Evolutionary conservation across 2,888 invertebrate genomes (phyloP).

Genomic region (Drosophila sordidula): DNA sequence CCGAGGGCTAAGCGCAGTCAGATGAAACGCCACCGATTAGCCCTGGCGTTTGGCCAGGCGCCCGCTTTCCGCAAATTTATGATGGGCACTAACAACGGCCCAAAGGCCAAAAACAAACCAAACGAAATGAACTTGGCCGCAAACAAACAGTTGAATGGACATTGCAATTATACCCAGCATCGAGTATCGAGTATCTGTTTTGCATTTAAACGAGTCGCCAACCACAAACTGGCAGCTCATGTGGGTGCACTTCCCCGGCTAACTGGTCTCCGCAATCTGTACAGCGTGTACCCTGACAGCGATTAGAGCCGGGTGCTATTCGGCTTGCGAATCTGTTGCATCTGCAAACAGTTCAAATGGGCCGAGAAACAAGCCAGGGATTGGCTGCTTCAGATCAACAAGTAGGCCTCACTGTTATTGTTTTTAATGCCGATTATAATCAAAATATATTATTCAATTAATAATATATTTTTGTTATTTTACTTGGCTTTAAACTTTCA

Average conservation of each 20-base stretch:
- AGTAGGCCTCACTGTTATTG: background rate
- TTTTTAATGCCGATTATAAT: background rate
- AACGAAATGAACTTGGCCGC: slow-evolving; percentile 62
- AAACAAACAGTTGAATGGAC: slow-evolving; percentile 75
- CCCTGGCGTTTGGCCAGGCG: slow-evolving; percentile 57
- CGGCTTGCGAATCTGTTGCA: slow-evolving; percentile 15
- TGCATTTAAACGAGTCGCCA: slow-evolving; percentile 25
- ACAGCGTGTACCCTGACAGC: slow-evolving; percentile 32
- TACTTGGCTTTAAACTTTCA: no score
- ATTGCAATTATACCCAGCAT: slow-evolving; percentile 67
- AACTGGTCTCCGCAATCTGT: slow-evolving; percentile 31
- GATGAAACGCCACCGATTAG: slow-evolving; percentile 79
- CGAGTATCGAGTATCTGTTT: slow-evolving; percentile 29
- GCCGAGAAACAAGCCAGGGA: background rate
- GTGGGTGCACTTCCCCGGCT: slow-evolving; percentile 44
- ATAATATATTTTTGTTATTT: background rate
- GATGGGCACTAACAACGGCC: slow-evolving; percentile 75
- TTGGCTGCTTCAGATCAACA: background rate
- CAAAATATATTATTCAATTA: background rate
- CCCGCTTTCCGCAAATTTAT: slow-evolving; percentile 67
- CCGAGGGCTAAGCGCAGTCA: slow-evolving; percentile 27
- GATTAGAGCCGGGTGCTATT: slow-evolving; percentile 14
- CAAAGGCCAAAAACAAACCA: slow-evolving; percentile 41
- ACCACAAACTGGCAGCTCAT: slow-evolving; percentile 12
- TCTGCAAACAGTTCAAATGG: slow-evolving; percentile 13